A percentile compares a stretch with the other conserved stretches of the same genome.
These are phyloP conservation scores for Tangachromis dhanisi DNA, from an alignment of 2,113 vertebrate species.

Conservation along the genomic window DNA sequence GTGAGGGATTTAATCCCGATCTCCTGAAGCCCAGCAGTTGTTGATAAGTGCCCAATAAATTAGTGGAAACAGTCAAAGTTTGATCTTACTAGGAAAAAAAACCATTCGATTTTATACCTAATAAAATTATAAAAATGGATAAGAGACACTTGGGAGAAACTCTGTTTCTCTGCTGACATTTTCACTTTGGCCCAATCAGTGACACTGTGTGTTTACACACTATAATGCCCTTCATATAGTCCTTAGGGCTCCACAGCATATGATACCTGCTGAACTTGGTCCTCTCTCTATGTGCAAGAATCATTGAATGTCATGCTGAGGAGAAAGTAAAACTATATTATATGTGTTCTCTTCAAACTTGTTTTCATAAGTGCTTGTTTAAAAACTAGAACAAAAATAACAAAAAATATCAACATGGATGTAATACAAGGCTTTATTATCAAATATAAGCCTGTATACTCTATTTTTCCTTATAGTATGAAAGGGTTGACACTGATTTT, in stretches of 20 bases:
- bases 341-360: background rate
- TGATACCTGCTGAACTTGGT: background rate
- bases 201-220: background rate
- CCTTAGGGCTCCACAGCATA: background rate
- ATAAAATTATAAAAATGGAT: background rate
- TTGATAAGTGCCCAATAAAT: background rate
- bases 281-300: background rate
- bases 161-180: background rate
- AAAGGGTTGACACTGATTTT: background rate
- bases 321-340: background rate
- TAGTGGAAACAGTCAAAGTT: background rate
- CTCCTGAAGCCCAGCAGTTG: background rate
- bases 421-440: background rate
- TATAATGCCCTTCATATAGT: background rate
- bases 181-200: background rate
- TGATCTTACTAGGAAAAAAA: background rate
- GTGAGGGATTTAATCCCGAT: accelerated
- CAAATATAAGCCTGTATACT: accelerated
- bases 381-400: background rate
- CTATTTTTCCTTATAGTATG: background rate
- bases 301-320: background rate
- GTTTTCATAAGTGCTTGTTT: background rate
- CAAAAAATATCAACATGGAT: background rate
- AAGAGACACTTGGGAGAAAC: background rate
- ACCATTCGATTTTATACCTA: background rate